Percentiles rank a stretch among this genome's conserved stretches.
These are phyloP conservation scores for Digitonthophagus gazella DNA, from an alignment of 2,888 invertebrate species.

Conservation along the genomic window DNA sequence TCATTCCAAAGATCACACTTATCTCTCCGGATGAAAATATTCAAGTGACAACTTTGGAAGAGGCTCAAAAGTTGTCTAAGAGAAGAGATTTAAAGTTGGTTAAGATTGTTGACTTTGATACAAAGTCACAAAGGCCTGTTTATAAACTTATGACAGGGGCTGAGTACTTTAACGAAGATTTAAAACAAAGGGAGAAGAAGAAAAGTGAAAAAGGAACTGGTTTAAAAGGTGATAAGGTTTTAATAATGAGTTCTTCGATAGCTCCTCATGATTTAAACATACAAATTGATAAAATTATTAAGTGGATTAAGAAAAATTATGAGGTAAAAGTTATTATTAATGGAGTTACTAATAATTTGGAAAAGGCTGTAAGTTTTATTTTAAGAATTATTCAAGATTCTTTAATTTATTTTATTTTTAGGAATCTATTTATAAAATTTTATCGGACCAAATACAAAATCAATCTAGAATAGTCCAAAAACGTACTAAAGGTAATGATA, in stretches of 20 bases:
- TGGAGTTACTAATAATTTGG: slow-evolving; percentile 51
- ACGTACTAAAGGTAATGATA: slow-evolving; percentile 58
- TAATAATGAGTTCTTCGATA: slow-evolving; percentile 63
- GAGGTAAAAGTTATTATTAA: slow-evolving; percentile 62
- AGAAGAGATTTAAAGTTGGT: slow-evolving; percentile 68
- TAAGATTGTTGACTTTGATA: slow-evolving; percentile 65
- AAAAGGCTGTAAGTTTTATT: slow-evolving; percentile 45
- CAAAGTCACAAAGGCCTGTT: slow-evolving; percentile 65
- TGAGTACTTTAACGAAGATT: slow-evolving; percentile 64
- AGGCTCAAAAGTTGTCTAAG: slow-evolving; percentile 67
- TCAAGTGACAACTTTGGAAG: slow-evolving; percentile 62
- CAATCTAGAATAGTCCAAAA: slow-evolving; percentile 63
- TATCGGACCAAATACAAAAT: slow-evolving; percentile 57
- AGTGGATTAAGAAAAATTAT: slow-evolving; percentile 65
- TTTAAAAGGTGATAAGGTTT: slow-evolving; percentile 63
- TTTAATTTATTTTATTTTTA: slow-evolving; percentile 44
- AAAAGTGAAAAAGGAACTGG: slow-evolving; percentile 48
- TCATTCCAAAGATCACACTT: slow-evolving; percentile 65
- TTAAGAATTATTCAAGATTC: slow-evolving; percentile 1
- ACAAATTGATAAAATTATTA: slow-evolving; percentile 62
- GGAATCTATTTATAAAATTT: slow-evolving; percentile 59
- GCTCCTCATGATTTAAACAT: slow-evolving; percentile 65
- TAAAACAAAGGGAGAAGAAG: slow-evolving; percentile 55
- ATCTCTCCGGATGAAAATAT: slow-evolving; percentile 58
- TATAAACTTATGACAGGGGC: slow-evolving; percentile 68